A percentile compares a stretch with the other conserved stretches of the same genome.
phyloP scores from a whole-genome alignment of 2,797 vertebrate genomes.

The Coccyzus lansbergi region DNA sequence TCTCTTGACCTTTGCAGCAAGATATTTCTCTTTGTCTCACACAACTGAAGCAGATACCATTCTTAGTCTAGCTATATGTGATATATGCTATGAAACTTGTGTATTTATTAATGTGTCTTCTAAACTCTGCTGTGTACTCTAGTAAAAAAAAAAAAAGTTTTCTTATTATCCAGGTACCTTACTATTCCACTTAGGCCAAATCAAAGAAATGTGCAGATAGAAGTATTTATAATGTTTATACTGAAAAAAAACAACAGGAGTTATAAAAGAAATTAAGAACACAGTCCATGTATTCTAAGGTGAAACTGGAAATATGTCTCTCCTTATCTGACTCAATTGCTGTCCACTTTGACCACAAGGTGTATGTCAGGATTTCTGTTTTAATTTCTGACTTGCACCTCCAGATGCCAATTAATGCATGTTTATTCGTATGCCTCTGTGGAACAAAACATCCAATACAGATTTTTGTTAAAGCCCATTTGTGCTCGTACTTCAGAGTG shows the following conservation, averaged over 20 bases:
- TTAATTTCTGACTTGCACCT: not conserved
- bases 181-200: not conserved
- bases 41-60: rapidly evolving
- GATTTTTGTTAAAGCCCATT: not conserved
- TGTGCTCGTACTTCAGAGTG: not conserved
- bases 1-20: not conserved
- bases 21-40: not conserved
- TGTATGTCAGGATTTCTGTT: not conserved
- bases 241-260: not conserved
- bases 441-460: not conserved
- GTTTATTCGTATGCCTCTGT: not conserved
- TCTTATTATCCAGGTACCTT: not conserved
- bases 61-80: not conserved
- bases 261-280: not conserved
- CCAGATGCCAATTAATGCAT: not conserved
- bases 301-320: not conserved
- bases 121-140: not conserved
- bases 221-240: not conserved
- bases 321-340: not conserved
- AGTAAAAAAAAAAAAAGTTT: not conserved
- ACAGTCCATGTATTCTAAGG: not conserved
- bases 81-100: not conserved
- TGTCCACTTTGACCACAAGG: not conserved
- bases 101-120: not conserved
- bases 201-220: not conserved